Percentiles rank a stretch among this genome's conserved stretches.
Conservation (phyloP, 2,888 invertebrate genomes). For the Operophtera brumata region DNA sequence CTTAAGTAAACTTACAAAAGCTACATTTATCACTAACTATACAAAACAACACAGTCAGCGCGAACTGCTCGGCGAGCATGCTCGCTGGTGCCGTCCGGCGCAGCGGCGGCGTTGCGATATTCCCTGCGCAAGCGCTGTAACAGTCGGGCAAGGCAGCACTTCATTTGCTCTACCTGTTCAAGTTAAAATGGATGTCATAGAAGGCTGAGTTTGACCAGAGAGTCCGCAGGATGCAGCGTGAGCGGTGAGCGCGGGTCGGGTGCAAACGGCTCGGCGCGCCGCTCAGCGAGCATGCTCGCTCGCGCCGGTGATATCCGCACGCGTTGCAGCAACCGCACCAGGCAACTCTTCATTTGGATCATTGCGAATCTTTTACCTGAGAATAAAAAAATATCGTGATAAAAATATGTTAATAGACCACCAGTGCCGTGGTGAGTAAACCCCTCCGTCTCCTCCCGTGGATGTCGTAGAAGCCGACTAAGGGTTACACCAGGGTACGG, state of each 20-base stretch:
- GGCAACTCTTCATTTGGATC: constrained; percentile 73
- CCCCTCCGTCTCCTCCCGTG: too few species aligned
- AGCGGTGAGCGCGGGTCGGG: constrained; percentile 67
- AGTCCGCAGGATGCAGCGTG: constrained; percentile 65
- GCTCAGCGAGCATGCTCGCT: constrained; percentile 38
- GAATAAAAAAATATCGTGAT: constrained; percentile 7
- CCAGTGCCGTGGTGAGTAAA: too few species aligned
- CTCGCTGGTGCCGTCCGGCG: too few species aligned
- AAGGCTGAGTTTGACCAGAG: constrained; percentile 55
- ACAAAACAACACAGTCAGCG: not conserved
- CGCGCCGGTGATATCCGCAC: constrained; percentile 49
- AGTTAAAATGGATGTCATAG: constrained; percentile 48
- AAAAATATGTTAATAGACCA: too few species aligned
- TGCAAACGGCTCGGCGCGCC: constrained; percentile 52
- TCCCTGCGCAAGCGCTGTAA: too few species aligned
- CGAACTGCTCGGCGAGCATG: too few species aligned
- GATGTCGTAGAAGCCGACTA: too few species aligned
- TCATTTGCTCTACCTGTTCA: too few species aligned
- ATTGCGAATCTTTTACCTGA: constrained; percentile 72
- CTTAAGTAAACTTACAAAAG: too few species aligned
- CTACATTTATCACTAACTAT: not conserved
- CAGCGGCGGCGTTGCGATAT: too few species aligned
- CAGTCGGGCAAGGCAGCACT: too few species aligned
- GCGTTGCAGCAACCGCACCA: constrained; percentile 54
- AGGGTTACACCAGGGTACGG: too few species aligned